These are phyloP conservation scores for Papilio xuthus DNA, from an alignment of 1,140 invertebrate genomes.

Conservation along the genomic window DNA sequence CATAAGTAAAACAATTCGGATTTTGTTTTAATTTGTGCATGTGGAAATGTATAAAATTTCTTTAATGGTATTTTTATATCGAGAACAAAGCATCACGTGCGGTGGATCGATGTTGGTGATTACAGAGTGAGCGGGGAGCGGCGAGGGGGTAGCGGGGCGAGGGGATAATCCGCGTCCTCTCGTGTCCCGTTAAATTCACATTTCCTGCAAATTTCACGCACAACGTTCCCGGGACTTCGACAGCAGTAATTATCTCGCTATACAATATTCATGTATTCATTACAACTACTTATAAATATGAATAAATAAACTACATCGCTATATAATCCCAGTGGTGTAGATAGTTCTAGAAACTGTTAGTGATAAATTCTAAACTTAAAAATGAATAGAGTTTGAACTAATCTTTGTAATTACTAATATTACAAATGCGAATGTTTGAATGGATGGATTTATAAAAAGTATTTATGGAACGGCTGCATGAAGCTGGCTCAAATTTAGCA, in stretches of 20 bases:
- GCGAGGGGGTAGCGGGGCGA: background rate
- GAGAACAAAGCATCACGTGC: conserved; percentile 2
- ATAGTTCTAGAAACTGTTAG: background rate
- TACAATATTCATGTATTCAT: conserved; percentile 27
- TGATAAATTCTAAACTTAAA: too few relatives aligned
- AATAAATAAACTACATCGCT: conserved; percentile 1
- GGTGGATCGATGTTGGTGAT: conserved; percentile 19
- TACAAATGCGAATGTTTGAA: too few relatives aligned
- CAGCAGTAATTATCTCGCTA: conserved; percentile 26
- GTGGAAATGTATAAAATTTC: background rate
- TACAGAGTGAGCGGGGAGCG: background rate
- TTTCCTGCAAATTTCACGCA: conserved; percentile 32
- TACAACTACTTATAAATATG: conserved; percentile 18
- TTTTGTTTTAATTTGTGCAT: too few relatives aligned
- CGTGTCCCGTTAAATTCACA: conserved; percentile 32
- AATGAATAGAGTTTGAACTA: too few relatives aligned
- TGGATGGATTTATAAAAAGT: too few relatives aligned
- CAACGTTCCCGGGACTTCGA: conserved; percentile 17
- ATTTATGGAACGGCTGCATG: too few relatives aligned
- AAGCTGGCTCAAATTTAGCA: too few relatives aligned
- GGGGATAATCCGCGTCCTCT: conserved; percentile 19
- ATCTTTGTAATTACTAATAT: too few relatives aligned
- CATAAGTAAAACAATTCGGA: too few relatives aligned
- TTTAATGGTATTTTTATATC: conserved; percentile 12
- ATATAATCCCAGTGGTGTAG: background rate